Conservation (phyloP, 2,888 invertebrate species). For the Ophraella communa region DNA sequence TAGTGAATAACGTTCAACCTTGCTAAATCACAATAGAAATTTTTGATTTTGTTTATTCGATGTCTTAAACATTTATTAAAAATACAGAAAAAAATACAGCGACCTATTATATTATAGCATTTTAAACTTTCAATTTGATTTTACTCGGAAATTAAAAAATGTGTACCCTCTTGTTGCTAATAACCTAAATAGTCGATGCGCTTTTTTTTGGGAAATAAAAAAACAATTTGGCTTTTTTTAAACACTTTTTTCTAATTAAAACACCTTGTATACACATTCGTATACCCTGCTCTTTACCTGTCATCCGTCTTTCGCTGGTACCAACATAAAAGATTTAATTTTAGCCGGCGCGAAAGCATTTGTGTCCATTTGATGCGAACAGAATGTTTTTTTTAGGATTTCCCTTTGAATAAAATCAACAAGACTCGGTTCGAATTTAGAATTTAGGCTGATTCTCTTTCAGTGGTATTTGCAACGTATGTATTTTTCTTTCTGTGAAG, state of each 20-base stretch:
- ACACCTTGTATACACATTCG: constrained; percentile 43
- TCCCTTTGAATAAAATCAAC: constrained; percentile 42
- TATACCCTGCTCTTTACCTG: constrained; percentile 44
- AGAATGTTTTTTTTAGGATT: constrained; percentile 52
- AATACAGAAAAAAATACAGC: too few species aligned
- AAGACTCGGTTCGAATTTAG: constrained; percentile 28
- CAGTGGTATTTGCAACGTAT: constrained; percentile 4
- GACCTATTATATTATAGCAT: too few species aligned
- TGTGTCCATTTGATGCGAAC: constrained; percentile 44
- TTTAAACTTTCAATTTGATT: too few species aligned
- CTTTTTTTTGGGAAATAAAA: too few species aligned
- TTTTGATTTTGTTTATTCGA: too few species aligned
- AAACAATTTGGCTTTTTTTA: not conserved
- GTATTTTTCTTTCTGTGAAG: constrained; percentile 25
- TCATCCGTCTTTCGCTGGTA: constrained; percentile 41
- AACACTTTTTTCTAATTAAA: not conserved
- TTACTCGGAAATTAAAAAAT: too few species aligned
- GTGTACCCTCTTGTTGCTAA: too few species aligned
- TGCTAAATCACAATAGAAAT: too few species aligned
- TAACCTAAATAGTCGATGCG: too few species aligned
- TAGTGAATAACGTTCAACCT: too few species aligned
- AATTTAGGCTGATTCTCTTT: constrained; percentile 22
- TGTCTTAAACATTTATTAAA: too few species aligned
- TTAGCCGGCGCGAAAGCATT: constrained; percentile 41
- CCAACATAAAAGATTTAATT: constrained; percentile 41